A percentile compares a stretch with the other conserved stretches of the same genome.
Conservation (phyloP, 2,113 vertebrate species). For the Tetrax tetrax region DNA sequence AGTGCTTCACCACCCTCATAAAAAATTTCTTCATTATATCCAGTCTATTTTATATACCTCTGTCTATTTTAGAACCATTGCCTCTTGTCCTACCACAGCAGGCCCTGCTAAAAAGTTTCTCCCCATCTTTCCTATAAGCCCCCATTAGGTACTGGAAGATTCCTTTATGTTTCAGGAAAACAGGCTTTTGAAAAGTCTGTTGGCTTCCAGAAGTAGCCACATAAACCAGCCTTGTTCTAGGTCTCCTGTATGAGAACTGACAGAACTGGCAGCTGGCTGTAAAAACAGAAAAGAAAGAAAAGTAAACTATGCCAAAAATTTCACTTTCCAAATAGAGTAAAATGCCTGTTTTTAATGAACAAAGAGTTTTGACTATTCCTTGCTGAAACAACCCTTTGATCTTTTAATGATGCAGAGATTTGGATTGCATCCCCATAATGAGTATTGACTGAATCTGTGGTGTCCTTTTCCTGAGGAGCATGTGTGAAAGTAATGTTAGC, state of each 20-base stretch:
- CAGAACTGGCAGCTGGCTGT: neutral
- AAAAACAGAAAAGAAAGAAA: neutral
- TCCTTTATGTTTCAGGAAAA: neutral
- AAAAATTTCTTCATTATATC: too few species aligned
- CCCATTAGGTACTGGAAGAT: neutral
- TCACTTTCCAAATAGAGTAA: neutral
- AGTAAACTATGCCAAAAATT: neutral
- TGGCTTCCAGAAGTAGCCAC: neutral
- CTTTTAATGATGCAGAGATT: neutral
- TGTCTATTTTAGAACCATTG: too few species aligned
- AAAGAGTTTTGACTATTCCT: neutral
- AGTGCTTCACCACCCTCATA: too few species aligned
- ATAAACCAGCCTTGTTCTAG: neutral
- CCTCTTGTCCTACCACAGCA: too few species aligned
- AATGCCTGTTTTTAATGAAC: neutral
- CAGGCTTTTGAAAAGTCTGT: neutral
- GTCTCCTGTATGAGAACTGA: neutral
- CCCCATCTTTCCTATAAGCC: too few species aligned
- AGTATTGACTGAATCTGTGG: neutral
- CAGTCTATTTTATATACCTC: too few species aligned
- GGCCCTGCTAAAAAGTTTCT: too few species aligned
- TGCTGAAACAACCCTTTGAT: neutral
- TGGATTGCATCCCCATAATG: neutral
- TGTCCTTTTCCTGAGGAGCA: neutral
- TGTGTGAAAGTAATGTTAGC: neutral